A percentile compares a stretch with the other conserved stretches of the same genome.
Evolutionary conservation across 2,888 invertebrate genomes (phyloP).

Genomic region (Tachystola acroxantha): DNA sequence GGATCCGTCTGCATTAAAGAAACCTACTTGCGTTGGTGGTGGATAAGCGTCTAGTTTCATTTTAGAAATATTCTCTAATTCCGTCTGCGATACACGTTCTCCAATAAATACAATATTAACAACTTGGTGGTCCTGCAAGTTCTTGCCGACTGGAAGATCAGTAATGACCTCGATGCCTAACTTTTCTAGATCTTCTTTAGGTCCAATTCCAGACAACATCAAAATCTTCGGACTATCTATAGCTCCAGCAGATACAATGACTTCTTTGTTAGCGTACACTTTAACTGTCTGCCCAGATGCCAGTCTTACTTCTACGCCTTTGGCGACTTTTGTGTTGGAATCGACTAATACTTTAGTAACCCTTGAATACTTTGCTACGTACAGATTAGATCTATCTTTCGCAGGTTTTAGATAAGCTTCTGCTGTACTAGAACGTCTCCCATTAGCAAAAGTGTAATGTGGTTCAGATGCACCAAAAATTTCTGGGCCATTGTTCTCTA

Average conservation of each 20-base stretch:
- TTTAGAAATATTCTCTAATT: conserved; percentile 22
- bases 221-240: conserved; percentile 57
- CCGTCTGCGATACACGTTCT: conserved; percentile 30
- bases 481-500: conserved; percentile 32
- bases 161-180: conserved; percentile 36
- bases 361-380: conserved; percentile 44
- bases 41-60: conserved; percentile 24
- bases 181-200: conserved; percentile 35
- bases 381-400: conserved; percentile 43
- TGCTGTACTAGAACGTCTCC: conserved; percentile 55
- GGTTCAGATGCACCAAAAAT: conserved; percentile 25
- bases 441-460: conserved; percentile 38
- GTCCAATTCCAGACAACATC: conserved; percentile 61
- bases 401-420: conserved; percentile 46
- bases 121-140: conserved; percentile 52
- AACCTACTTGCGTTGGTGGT: conserved; percentile 11
- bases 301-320: conserved; percentile 43
- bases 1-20: conserved; percentile 13
- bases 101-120: conserved; percentile 40
- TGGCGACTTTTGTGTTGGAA: conserved; percentile 28
- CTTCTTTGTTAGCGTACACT: conserved; percentile 43
- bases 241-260: conserved; percentile 54
- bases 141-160: conserved; percentile 58
- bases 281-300: conserved; percentile 30
- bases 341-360: conserved; percentile 50